Conservation (phyloP, 2,888 invertebrate genomes). For the Leucozona laternaria region DNA sequence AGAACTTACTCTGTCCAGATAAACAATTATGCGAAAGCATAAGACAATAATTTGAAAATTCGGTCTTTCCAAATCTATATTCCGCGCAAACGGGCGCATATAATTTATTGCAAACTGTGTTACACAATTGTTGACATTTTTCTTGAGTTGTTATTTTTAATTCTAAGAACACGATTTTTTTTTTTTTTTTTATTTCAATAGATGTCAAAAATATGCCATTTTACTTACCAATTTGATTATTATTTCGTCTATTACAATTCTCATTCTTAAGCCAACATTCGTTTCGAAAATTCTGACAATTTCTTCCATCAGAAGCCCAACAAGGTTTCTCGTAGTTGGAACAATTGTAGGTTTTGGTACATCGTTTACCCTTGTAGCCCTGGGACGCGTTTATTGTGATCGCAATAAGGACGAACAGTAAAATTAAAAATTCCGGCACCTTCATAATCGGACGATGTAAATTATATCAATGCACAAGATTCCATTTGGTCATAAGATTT, state of each 20-base stretch:
- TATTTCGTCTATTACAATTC: neutral
- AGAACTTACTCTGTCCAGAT: neutral
- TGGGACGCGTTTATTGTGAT: neutral
- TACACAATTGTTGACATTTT: neutral
- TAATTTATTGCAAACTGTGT: neutral
- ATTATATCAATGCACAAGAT: neutral
- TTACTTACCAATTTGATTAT: neutral
- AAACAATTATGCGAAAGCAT: neutral
- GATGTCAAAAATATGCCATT: too few species aligned
- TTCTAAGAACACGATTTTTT: too few species aligned
- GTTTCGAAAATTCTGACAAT: neutral
- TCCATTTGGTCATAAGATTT: neutral
- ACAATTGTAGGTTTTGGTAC: neutral
- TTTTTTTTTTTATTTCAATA: too few species aligned
- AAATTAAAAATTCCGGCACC: neutral
- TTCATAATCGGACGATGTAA: neutral
- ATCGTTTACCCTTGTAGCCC: neutral
- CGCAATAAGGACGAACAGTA: neutral
- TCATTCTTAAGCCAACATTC: neutral
- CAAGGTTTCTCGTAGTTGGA: rapidly evolving
- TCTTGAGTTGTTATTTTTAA: neutral
- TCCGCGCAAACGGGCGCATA: neutral
- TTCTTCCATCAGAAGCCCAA: neutral
- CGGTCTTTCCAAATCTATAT: neutral
- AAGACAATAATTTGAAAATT: neutral